phyloP scores from a whole-genome alignment of 2,888 invertebrate genomes.

The Mermis nigrescens region DNA sequence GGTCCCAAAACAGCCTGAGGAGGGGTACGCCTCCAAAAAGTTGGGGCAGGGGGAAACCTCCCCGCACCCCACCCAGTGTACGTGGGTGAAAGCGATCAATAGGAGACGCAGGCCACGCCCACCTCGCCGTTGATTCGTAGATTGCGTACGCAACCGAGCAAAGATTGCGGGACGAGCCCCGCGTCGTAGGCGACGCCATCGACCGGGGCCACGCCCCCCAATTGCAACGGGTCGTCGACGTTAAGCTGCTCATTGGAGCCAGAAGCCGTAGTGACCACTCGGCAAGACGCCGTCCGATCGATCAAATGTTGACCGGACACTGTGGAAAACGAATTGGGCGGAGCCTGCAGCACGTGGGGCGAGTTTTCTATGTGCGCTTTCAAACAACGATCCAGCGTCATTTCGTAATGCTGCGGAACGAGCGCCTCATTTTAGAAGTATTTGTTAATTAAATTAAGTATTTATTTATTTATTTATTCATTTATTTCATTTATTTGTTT shows the following conservation, averaged over 20 bases:
- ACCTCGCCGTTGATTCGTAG: slow-evolving; percentile 68
- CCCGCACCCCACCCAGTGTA: no score
- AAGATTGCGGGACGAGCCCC: slow-evolving; percentile 43
- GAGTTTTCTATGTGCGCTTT: not conserved
- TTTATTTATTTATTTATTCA: no score
- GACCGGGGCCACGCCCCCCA: not conserved
- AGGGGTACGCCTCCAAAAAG: no score
- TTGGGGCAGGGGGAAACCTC: no score
- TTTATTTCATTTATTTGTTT: no score
- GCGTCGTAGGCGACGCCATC: not conserved
- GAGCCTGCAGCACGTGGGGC: not conserved
- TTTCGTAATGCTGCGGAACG: not conserved
- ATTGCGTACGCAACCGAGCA: slow-evolving; percentile 87
- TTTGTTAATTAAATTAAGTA: no score
- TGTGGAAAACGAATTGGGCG: not conserved
- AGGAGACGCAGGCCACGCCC: slow-evolving; percentile 8
- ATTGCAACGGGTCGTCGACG: slow-evolving; percentile 1
- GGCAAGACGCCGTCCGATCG: not conserved
- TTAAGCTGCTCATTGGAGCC: not conserved
- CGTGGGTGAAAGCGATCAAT: not conserved
- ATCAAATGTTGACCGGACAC: not conserved
- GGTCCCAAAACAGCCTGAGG: no score
- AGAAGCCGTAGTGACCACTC: not conserved
- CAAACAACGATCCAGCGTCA: not conserved
- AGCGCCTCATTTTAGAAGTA: no score